phyloP scores from a whole-genome alignment of 2,113 vertebrate genomes.

The Nesoenas mayeri region DNA sequence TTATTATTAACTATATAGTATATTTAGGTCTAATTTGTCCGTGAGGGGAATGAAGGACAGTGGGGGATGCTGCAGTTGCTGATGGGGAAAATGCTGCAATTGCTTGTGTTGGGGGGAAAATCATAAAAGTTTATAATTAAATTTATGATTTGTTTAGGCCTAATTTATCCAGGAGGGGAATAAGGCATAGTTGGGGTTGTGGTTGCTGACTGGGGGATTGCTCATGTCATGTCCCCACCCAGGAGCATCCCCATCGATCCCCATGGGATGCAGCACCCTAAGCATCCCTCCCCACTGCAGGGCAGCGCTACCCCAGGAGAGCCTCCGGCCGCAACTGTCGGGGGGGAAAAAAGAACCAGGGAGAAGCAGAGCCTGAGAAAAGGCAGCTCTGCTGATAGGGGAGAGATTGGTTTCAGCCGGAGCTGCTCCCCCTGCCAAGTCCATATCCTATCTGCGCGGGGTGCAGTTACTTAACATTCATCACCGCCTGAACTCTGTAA shows the following conservation, averaged over 20 bases:
- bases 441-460: slow-evolving; percentile 85
- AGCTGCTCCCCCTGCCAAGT: slow-evolving; percentile 82
- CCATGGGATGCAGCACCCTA: fast-evolving
- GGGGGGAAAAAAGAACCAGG: background rate
- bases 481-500: slow-evolving; percentile 93
- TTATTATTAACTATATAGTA: background rate
- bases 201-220: too few species aligned
- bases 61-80: background rate
- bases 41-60: background rate
- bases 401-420: slow-evolving; percentile 80
- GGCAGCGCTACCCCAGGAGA: background rate
- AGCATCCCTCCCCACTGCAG: background rate
- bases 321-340: background rate
- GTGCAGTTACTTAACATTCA: slow-evolving; percentile 96
- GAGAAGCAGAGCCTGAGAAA: slow-evolving; percentile 73
- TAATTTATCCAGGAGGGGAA: background rate
- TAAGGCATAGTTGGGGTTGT: background rate
- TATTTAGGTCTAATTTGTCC: background rate
- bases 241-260: background rate
- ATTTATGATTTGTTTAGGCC: background rate
- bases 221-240: background rate
- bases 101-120: background rate
- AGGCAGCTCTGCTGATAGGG: slow-evolving; percentile 69
- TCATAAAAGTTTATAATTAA: background rate
- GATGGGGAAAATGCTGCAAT: background rate